These are phyloP conservation scores for Morinoia aosen DNA, from an alignment of 2,888 invertebrate genomes.

Conservation along the genomic window DNA sequence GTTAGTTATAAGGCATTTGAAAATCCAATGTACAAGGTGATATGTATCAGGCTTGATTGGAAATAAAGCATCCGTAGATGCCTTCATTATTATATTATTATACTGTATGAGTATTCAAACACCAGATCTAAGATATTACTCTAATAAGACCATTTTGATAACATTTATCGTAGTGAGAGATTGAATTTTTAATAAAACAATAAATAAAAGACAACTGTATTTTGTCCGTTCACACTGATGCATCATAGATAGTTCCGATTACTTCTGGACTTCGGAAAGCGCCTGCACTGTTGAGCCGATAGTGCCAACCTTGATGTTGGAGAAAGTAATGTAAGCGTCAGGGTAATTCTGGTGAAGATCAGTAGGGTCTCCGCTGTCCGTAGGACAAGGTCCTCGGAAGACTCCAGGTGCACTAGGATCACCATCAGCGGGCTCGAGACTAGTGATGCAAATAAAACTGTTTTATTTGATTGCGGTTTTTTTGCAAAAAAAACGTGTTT, in stretches of 20 bases:
- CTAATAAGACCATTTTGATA: background rate
- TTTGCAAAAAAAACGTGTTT: no score
- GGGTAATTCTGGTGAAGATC: constrained; percentile 58
- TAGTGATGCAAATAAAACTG: no score
- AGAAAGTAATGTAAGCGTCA: constrained; percentile 58
- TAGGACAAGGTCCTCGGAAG: constrained; percentile 64
- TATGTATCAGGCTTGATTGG: no score
- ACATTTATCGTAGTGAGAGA: background rate
- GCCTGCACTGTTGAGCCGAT: constrained; percentile 32
- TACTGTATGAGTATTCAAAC: no score
- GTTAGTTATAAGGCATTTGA: no score
- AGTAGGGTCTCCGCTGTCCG: constrained; percentile 58
- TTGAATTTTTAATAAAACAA: background rate
- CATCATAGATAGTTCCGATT: background rate
- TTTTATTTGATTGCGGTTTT: no score
- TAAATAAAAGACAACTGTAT: background rate
- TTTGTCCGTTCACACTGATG: background rate
- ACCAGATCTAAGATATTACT: background rate
- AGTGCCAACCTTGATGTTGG: constrained; percentile 62
- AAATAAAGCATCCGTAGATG: no score
- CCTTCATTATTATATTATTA: no score
- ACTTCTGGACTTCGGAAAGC: background rate
- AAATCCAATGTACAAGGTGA: no score
- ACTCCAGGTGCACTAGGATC: constrained; percentile 62
- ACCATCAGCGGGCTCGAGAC: constrained; percentile 59